A percentile compares a stretch with the other conserved stretches of the same genome.
phyloP scores from a whole-genome alignment of 2,797 vertebrate species.

The Coendou prehensilis region DNA sequence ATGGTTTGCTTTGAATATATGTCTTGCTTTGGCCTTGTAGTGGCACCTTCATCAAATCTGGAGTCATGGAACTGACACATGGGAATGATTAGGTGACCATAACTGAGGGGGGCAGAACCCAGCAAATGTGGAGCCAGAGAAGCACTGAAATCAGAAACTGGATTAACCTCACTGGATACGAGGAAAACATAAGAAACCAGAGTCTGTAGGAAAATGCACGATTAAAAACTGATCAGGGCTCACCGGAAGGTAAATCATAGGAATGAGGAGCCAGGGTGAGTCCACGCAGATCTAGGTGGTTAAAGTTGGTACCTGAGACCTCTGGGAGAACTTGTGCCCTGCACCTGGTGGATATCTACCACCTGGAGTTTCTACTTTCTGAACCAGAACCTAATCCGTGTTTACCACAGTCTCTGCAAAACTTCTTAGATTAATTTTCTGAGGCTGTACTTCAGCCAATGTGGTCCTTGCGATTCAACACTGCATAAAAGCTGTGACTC shows the following conservation, averaged over 20 bases:
- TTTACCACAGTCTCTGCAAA: not conserved
- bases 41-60: not conserved
- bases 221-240: not conserved
- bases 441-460: not conserved
- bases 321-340: not conserved
- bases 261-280: not conserved
- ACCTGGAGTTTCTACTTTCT: not conserved
- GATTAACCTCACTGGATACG: not conserved
- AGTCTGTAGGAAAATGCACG: not conserved
- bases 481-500: conserved; percentile 42
- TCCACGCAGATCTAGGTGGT: not conserved
- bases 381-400: not conserved
- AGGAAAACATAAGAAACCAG: not conserved
- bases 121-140: not conserved
- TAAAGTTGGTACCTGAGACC: not conserved
- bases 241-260: not conserved
- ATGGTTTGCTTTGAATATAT: not conserved
- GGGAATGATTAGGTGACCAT: too few relatives aligned
- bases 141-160: not conserved
- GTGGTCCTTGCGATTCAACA: not conserved
- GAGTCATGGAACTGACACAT: not conserved
- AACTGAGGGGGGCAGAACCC: not conserved
- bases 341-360: not conserved
- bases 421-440: not conserved
- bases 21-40: not conserved